Evolutionary conservation across 1,140 invertebrate genomes (phyloP).

Genomic region (Pomacea maculata): DNA sequence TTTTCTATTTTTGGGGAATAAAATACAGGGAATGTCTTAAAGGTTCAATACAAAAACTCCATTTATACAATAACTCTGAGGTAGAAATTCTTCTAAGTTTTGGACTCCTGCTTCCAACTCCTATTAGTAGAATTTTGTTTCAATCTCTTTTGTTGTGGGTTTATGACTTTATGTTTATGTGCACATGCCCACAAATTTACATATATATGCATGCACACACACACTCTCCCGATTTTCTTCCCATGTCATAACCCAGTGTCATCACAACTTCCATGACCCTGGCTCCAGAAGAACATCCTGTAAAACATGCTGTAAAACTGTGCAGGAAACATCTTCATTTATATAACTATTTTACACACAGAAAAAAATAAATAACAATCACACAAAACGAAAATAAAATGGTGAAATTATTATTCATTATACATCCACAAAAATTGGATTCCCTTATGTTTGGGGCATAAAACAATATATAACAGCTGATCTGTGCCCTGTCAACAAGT

Average conservation of each 20-base stretch:
- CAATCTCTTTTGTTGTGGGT: no score
- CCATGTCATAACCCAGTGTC: no score
- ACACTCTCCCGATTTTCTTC: not conserved
- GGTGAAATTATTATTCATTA: not conserved
- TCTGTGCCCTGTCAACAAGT: no score
- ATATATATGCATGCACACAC: constrained; percentile 22
- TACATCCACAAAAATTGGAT: not conserved
- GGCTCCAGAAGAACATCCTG: not conserved
- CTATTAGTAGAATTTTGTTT: not conserved
- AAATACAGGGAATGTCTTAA: not conserved
- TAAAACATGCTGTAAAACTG: not conserved
- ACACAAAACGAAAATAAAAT: constrained; percentile 7
- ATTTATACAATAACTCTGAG: not conserved
- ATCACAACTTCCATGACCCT: not conserved
- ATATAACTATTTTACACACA: constrained; percentile 27
- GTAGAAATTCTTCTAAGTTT: not conserved
- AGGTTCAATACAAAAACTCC: not conserved
- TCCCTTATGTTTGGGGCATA: no score
- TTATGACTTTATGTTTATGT: no score
- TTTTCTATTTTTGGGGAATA: not conserved
- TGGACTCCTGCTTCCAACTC: not conserved
- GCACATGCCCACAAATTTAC: constrained; percentile 22
- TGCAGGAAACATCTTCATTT: not conserved
- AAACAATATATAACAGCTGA: no score
- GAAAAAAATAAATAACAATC: constrained; percentile 34